Percentiles rank a stretch among this genome's conserved stretches.
Evolutionary conservation across 2,113 vertebrate genomes (phyloP).

Genomic region (Acrocephalus arundinaceus): DNA sequence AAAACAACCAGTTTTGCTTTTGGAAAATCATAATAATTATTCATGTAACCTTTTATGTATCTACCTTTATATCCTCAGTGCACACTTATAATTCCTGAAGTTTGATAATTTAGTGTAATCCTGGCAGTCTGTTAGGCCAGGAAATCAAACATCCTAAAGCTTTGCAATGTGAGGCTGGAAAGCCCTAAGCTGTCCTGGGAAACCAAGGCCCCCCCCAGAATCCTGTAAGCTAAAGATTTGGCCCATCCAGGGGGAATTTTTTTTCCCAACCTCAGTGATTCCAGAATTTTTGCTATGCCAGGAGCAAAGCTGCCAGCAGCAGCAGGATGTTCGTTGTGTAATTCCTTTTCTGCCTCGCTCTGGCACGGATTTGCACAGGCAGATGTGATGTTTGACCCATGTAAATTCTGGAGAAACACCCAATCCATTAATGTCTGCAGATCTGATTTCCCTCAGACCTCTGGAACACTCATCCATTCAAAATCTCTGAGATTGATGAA

Average conservation of each 20-base stretch:
- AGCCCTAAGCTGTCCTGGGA: neutral
- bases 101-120: neutral
- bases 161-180: neutral
- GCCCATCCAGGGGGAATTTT: neutral
- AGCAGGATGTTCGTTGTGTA: neutral
- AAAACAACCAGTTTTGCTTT: neutral
- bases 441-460: constrained; percentile 27
- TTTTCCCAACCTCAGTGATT: neutral
- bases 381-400: neutral
- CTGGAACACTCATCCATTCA: constrained; percentile 5
- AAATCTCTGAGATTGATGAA: constrained; percentile 19
- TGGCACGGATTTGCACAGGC: neutral
- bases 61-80: neutral
- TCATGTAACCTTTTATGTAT: neutral
- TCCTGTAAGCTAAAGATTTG: neutral
- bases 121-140: neutral
- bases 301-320: neutral
- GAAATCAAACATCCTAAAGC: neutral
- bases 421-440: neutral
- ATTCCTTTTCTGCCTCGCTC: neutral
- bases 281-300: neutral
- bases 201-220: neutral
- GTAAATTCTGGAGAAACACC: neutral
- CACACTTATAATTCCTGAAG: neutral
- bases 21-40: neutral